Evolutionary conservation across 2,888 invertebrate species (phyloP).

Genomic region (Macaria liturata): DNA sequence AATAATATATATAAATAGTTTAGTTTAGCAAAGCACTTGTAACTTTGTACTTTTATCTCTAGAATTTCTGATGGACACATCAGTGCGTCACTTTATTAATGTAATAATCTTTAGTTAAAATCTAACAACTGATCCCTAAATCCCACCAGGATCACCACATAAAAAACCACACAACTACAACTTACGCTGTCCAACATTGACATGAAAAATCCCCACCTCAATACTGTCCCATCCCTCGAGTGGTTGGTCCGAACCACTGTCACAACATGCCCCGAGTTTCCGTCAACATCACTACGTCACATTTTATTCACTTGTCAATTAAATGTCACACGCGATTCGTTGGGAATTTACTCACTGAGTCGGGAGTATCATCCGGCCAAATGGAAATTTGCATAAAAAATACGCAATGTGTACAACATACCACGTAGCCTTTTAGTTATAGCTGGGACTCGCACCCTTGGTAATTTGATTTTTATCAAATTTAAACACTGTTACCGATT

Average conservation of each 20-base stretch:
- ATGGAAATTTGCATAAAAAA: slow-evolving; percentile 78
- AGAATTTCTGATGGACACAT: too few species aligned
- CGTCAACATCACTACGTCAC: slow-evolving; percentile 62
- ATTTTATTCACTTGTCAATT: slow-evolving; percentile 78
- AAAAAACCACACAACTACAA: too few species aligned
- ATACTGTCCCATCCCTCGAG: slow-evolving; percentile 4
- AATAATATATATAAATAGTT: too few species aligned
- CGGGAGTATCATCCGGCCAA: slow-evolving; percentile 69
- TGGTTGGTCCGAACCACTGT: slow-evolving; percentile 30
- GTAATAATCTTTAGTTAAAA: too few species aligned
- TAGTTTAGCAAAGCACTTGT: too few species aligned
- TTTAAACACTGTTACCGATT: neutral
- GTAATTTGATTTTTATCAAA: slow-evolving; percentile 12
- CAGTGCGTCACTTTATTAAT: too few species aligned
- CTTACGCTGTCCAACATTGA: too few species aligned
- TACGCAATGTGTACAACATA: slow-evolving; percentile 45
- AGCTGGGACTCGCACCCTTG: slow-evolving; percentile 25
- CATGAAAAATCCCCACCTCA: too few species aligned
- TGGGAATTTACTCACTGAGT: slow-evolving; percentile 71
- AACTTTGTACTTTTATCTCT: too few species aligned
- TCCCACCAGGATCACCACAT: too few species aligned
- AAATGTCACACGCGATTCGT: slow-evolving; percentile 74
- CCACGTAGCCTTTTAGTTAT: slow-evolving; percentile 39
- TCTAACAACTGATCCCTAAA: too few species aligned
- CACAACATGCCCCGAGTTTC: slow-evolving; percentile 54